Conservation (phyloP, 2,888 invertebrate species). For the Microctonus hyperodae region DNA sequence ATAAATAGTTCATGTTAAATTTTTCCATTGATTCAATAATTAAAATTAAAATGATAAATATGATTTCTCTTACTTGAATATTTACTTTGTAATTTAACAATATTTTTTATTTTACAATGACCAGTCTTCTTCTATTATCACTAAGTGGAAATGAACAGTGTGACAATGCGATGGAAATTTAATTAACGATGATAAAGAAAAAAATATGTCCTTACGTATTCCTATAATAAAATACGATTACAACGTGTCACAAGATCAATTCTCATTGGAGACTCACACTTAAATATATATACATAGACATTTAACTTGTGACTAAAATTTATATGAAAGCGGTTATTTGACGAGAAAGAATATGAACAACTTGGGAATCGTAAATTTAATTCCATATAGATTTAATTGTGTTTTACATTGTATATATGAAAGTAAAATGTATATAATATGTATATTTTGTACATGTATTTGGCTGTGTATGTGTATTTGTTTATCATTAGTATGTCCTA, state of each 20-base stretch:
- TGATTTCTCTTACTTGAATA: too few relatives aligned
- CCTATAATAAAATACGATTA: background rate
- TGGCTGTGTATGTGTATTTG: background rate
- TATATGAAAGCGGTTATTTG: background rate
- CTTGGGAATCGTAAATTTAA: background rate
- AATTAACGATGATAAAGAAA: background rate
- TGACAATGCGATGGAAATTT: background rate
- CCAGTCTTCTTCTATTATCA: too few relatives aligned
- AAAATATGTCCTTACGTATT: background rate
- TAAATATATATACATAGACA: background rate
- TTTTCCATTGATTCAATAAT: too few relatives aligned
- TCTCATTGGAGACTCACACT: background rate
- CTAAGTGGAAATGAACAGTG: too few relatives aligned
- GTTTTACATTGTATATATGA: background rate
- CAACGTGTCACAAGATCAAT: background rate
- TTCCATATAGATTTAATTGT: background rate
- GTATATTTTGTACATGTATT: background rate
- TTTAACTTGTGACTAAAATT: background rate
- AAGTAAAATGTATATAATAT: too few relatives aligned
- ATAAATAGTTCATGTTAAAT: too few relatives aligned
- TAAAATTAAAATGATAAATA: too few relatives aligned
- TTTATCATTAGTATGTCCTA: background rate
- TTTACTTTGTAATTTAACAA: too few relatives aligned
- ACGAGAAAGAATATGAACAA: background rate
- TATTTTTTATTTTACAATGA: too few relatives aligned